Percentiles rank a stretch among this genome's conserved stretches.
phyloP scores from a whole-genome alignment of 2,888 invertebrate species.

The Thalpophila matura region DNA sequence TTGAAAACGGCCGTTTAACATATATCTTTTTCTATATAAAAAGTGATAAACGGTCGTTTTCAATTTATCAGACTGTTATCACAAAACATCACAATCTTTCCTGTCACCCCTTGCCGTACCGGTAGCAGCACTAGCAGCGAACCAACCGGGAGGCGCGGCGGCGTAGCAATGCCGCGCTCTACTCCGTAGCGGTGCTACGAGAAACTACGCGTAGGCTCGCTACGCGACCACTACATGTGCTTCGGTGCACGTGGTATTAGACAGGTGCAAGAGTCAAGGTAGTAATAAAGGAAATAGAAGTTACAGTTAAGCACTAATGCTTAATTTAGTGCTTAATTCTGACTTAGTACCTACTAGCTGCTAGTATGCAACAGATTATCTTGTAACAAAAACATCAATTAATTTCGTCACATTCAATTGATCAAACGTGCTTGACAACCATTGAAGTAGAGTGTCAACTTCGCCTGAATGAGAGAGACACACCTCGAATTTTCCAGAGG shows the following conservation, averaged over 20 bases:
- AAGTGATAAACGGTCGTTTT: too few relatives aligned
- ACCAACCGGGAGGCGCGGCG: too few relatives aligned
- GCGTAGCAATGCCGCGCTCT: constrained; percentile 29
- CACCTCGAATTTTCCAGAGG: not conserved
- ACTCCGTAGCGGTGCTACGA: constrained; percentile 34
- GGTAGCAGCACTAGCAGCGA: constrained; percentile 23
- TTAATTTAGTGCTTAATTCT: too few relatives aligned
- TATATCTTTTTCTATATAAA: too few relatives aligned
- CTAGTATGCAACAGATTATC: too few relatives aligned
- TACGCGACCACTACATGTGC: not conserved
- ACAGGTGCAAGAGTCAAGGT: too few relatives aligned
- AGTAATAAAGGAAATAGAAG: too few relatives aligned
- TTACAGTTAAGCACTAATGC: too few relatives aligned
- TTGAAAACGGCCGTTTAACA: too few relatives aligned
- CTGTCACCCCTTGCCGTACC: not conserved
- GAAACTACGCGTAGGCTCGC: not conserved
- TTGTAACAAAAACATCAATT: not conserved
- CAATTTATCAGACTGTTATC: too few relatives aligned
- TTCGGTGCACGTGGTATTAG: not conserved
- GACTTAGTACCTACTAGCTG: too few relatives aligned
- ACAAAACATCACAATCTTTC: not conserved
- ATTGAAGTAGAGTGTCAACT: not conserved
- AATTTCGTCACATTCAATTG: not conserved
- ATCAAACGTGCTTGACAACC: not conserved
- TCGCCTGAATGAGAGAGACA: not conserved